These are phyloP conservation scores for Bombus polaris DNA, from an alignment of 1,140 invertebrate species.

Conservation along the genomic window DNA sequence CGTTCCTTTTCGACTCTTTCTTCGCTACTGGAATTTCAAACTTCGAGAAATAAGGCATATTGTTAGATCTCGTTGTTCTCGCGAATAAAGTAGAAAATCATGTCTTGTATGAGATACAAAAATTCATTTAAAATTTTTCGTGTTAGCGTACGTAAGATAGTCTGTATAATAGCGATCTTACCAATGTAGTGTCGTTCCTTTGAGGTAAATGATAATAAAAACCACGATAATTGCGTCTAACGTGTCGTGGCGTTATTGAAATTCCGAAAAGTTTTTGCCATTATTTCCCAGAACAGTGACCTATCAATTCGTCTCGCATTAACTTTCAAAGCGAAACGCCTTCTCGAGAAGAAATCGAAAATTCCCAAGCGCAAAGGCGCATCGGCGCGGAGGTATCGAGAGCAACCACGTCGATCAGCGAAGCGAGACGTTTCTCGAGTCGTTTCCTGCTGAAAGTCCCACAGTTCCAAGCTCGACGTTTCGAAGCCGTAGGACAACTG, in stretches of 20 bases:
- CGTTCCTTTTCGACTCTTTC: neutral
- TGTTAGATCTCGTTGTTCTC: neutral
- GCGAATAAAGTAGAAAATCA: neutral
- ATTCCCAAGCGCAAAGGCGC: constrained; percentile 9
- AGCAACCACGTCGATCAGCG: constrained; percentile 5
- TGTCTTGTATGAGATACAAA: neutral
- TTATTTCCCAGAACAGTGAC: neutral
- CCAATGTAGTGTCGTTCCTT: neutral
- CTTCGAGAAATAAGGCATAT: too few relatives aligned
- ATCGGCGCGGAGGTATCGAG: neutral
- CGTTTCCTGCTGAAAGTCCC: constrained; percentile 8
- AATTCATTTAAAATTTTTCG: neutral
- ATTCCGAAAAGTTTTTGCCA: neutral
- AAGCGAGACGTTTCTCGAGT: neutral
- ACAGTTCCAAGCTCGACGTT: neutral
- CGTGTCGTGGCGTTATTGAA: neutral
- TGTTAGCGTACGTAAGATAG: neutral
- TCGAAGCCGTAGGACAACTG: neutral
- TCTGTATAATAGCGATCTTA: neutral
- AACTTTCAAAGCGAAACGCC: neutral
- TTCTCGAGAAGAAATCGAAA: neutral
- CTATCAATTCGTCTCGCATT: neutral
- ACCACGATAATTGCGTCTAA: too few relatives aligned
- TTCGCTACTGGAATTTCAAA: neutral
- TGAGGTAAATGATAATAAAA: neutral